A percentile compares a stretch with the other conserved stretches of the same genome.
Evolutionary conservation across 2,113 vertebrate species (phyloP).

Genomic region (Vicugna pacos): DNA sequence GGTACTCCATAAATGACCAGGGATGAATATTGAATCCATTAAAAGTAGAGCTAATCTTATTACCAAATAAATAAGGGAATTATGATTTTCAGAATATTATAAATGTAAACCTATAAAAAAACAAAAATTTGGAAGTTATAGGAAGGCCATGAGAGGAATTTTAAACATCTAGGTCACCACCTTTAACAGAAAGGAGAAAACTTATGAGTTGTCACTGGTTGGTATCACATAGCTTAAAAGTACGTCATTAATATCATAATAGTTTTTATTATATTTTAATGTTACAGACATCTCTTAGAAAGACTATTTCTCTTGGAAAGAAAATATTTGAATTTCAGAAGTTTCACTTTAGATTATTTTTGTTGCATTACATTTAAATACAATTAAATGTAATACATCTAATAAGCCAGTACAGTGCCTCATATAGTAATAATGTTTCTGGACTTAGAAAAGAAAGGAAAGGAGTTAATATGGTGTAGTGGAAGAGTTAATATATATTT

Average conservation of each 20-base stretch:
- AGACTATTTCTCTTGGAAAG: not conserved
- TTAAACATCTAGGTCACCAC: not conserved
- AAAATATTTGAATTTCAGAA: conserved; percentile 20
- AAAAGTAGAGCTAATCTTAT: not conserved
- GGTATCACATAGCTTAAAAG: not conserved
- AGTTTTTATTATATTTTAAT: not conserved
- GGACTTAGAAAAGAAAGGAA: not conserved
- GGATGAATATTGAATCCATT: not conserved
- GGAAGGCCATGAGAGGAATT: not conserved
- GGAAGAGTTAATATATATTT: not conserved
- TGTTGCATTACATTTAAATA: conserved; percentile 3
- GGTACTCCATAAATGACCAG: not conserved
- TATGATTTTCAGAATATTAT: conserved; percentile 23
- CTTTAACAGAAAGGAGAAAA: not conserved
- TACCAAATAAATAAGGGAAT: not conserved
- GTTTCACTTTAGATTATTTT: not conserved
- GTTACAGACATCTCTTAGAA: not conserved
- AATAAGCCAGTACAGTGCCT: not conserved
- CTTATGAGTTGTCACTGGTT: not conserved
- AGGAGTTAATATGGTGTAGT: not conserved
- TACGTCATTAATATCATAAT: not conserved
- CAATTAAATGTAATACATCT: not conserved
- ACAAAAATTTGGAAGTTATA: not conserved
- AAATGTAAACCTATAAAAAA: not conserved
- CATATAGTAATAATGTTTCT: not conserved